Evolutionary conservation across 1,140 invertebrate genomes (phyloP), one percentile per base, ranked within the genome.

Genomic region (Solenopsis fugax): DNA sequence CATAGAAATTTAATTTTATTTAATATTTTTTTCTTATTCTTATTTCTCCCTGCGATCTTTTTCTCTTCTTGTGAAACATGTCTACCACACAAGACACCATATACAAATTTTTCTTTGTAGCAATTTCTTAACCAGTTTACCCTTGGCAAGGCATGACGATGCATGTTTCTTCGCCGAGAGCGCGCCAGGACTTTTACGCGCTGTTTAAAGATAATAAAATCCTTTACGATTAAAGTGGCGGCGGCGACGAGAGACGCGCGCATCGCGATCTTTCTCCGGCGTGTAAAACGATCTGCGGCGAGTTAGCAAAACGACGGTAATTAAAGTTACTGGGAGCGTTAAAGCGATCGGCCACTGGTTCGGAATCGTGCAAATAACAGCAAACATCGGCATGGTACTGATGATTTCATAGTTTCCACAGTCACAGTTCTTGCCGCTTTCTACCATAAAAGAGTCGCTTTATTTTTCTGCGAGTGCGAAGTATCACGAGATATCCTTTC

Each of bases 171-270:
- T 16, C 37, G 21, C 13, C 41, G 24, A 54, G 13, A n/a, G 45
- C 29, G n/a, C 21, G 37, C 13, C 37, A 37, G 29, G 12, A 60
- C 37, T 24, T 73, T 84, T 73, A 73, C 41, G 67, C 41, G 69
- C 69, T 41, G 12, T 60, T 84, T 84, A 82, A 72, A 41, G 60
- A 62, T 56, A 62, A 56, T 73, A 73, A 84, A 84, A 37, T 52
- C 37, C 21, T 73, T 84, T 73, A 73, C 69, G 77, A 80, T 80
- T 80, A 67, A 67, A 54, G 48, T 54, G 41, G 13, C 21, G 41
- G 41, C 56, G 41, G 10, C 37, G 37, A 34, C 24, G 45, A 64
- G 60, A 78, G 18, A 10, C 58, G 29, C 29, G 29, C 29, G 7
- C 34, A 45, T 37, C 10, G 29, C 65, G 52, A 58, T 29, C 54